Evolutionary conservation across 2,797 vertebrate species (phyloP), one percentile per base, ranked within the genome.

Genomic region (Tokudaia muenninki): DNA sequence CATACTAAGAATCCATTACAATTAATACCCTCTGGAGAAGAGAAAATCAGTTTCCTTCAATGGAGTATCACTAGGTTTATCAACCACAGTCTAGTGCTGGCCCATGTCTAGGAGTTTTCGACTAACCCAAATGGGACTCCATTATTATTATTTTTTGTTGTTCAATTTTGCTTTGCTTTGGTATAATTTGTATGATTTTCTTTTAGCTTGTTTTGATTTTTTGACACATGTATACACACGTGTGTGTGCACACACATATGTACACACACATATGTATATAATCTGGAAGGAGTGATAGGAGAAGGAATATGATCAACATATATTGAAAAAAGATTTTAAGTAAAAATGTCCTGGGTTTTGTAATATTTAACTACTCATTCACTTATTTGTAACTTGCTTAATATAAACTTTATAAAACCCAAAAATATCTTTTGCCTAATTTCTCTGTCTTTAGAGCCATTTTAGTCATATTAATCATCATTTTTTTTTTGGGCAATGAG

Each of bases 401-500:
- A 13, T 87, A 63, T 41, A 37, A 87, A 9, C 34, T 92, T 90
- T 65, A 70, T 87, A 78, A 75, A 91, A 90, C 79, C 57, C 5
- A 81, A 81, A 87, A 26, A 52, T 57, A 1, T 90, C 55, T 87
- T 72, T 52, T 57, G 13, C 82, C 89, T 94, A 10, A 80, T 72
- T 87, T 92, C 75, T 86, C 4, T 90, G 6, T 79, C 90, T 47
- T 24, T 90, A 74, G 2, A 80, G 26, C 37, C 21, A 75, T 1
- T 91, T 90, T 41, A 92, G 34, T 6, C 14, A 26, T 31, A 12
- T 65, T 34, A 34, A 2, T 87, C 26, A 12, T 87, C 59, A 67
- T 37, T 92, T n/a, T 41, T n/a, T 41, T 41, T 97, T 37, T 92
- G 47, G n/a, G 22, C 26, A 87, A 19, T 95, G 70, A 24, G 24